A percentile compares a stretch with the other conserved stretches of the same genome.
Conservation (phyloP, 2,888 invertebrate genomes). For the Chelonus formosanus region DNA sequence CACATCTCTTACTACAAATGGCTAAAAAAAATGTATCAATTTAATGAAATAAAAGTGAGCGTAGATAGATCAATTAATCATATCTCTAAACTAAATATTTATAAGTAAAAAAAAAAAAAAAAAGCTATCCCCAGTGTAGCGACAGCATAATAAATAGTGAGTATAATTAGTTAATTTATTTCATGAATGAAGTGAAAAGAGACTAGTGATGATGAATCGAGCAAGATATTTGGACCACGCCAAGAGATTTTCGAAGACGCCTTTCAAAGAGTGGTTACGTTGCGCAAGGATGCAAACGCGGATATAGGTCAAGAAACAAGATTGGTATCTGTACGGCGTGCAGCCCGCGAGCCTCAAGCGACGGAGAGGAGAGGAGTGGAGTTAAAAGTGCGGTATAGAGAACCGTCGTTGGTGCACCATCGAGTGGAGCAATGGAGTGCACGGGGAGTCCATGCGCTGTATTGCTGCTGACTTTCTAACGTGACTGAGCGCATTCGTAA, state of each 20-base stretch:
- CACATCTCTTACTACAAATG: no score
- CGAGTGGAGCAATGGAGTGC: slow-evolving; percentile 33
- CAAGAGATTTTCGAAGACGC: slow-evolving; percentile 54
- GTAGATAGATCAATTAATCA: no score
- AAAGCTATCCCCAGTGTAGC: no score
- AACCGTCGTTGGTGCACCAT: slow-evolving; percentile 23
- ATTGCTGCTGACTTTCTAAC: slow-evolving; percentile 60
- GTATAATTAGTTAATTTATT: no score
- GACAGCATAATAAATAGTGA: no score
- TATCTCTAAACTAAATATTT: no score
- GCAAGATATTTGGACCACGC: slow-evolving; percentile 11
- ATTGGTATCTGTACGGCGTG: slow-evolving; percentile 59
- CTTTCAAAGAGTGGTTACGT: slow-evolving; percentile 50
- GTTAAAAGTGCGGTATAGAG: slow-evolving; percentile 19
- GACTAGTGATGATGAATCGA: no score
- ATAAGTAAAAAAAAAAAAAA: no score
- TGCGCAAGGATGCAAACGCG: slow-evolving; percentile 65
- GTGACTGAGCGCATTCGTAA: slow-evolving; percentile 60
- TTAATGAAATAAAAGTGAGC: no score
- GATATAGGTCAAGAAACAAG: slow-evolving; percentile 66
- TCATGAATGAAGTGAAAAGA: no score
- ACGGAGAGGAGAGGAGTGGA: slow-evolving; percentile 13
- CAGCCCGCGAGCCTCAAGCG: slow-evolving; percentile 30
- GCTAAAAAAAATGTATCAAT: no score
- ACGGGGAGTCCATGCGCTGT: slow-evolving; percentile 30